Base-by-base conservation (phyloP, 2,888 invertebrate genomes). In the Lysandra bellargus region DNA sequence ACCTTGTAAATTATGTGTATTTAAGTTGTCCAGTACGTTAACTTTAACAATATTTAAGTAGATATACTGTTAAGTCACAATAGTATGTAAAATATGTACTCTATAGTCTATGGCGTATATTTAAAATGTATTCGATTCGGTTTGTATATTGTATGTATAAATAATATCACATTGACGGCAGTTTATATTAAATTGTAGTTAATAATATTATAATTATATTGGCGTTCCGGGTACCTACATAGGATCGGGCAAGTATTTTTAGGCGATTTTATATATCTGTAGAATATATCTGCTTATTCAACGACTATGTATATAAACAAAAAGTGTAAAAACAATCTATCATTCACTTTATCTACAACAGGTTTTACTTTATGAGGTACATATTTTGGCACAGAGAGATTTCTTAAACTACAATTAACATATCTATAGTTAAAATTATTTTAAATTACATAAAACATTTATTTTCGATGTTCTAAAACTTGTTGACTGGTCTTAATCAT, bases 301-400 rank as follows among this genome's bases (percentile, higher is more conserved):
- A 86, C 81, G 84, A 85, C 83, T 83, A 87, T 88, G 87, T 86
- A 84, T 87, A 88, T 57, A 90, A 91, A 87, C 79, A 61, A 90
- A 86, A 88, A 86, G 88, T 89, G 87, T 88, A 88, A 84, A 90
- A 91, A 88, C 86, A 90, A 89, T 86, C 86, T 87, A 87, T 57
- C 17, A 57, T 90, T 92, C 91, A 89, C 86, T 91, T 92, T 93
- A 93, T 90, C 92, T 93, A 94, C 88, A 90, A 91, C 90, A 89
- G 87, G 89, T 91, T 92, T 91, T 92, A 94, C 85, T 95, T 95
- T 91, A 96, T 96, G 96, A 96, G 96, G 97, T 97, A 96, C 96
- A 96, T 95, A 95, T 96, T 96, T 96, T 97, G 97, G 97, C 97
- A 97, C 97, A 96, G 96, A 96, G 96, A 96, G 96, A 96, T 95